Conservation (phyloP, 2,797 vertebrate species). For the Cygnus olor region DNA sequence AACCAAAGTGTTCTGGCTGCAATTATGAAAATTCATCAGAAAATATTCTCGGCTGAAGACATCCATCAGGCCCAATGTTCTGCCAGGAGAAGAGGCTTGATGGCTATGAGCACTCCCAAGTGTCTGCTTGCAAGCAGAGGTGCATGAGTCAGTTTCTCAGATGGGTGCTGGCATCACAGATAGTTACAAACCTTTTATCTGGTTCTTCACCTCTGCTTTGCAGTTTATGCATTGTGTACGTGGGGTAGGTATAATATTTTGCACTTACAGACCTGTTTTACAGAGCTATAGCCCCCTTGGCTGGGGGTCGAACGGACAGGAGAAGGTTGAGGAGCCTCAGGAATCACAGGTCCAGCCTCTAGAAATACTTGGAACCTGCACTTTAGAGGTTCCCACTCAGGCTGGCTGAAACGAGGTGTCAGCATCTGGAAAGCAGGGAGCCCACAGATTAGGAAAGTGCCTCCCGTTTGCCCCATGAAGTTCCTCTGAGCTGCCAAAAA, state of each 20-base stretch:
- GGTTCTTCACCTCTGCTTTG: background rate
- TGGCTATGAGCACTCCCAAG: background rate
- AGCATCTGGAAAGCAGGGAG: background rate
- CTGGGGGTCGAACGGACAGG: background rate
- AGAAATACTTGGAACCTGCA: background rate
- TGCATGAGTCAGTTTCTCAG: background rate
- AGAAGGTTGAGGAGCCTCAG: background rate
- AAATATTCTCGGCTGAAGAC: background rate
- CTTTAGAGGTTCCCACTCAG: background rate
- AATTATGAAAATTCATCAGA: slow-evolving; percentile 20
- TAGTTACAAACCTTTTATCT: background rate
- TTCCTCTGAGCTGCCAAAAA: background rate
- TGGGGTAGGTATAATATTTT: background rate
- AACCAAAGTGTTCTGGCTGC: background rate
- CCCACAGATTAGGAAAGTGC: background rate
- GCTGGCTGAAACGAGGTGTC: background rate
- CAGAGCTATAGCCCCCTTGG: background rate
- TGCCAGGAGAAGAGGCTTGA: background rate
- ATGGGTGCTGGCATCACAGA: accelerated
- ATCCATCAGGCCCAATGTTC: background rate
- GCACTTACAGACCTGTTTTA: background rate
- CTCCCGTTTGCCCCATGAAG: background rate
- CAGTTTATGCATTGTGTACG: accelerated
- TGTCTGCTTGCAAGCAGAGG: background rate
- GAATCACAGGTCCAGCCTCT: background rate